These are phyloP conservation scores for Acanthurus leucopareius DNA, from an alignment of 2,797 vertebrate genomes.

Conservation along the genomic window DNA sequence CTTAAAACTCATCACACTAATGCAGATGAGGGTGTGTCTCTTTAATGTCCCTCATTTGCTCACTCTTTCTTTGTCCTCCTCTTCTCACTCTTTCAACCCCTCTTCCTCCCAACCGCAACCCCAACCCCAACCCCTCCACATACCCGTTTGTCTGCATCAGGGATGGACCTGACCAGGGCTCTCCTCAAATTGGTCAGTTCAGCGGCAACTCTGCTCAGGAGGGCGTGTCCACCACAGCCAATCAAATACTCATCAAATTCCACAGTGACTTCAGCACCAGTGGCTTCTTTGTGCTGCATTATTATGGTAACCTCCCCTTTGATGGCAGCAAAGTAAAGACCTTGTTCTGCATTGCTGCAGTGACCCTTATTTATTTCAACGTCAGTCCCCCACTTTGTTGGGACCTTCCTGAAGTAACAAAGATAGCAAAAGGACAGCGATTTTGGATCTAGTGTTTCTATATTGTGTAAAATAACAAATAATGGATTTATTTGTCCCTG, in stretches of 20 bases:
- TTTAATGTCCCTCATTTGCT: background rate
- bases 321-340: conserved; percentile 34
- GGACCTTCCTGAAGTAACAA: conserved; percentile 14
- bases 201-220: conserved; percentile 94
- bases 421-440: conserved; percentile 7
- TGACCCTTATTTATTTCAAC: conserved; percentile 39
- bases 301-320: conserved; percentile 88
- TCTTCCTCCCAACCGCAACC: background rate
- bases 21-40: no score
- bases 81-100: background rate
- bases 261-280: conserved; percentile 99
- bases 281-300: conserved; percentile 96
- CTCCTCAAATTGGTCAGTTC: conserved; percentile 97
- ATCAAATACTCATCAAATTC: conserved; percentile 97
- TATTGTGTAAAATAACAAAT: background rate
- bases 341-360: conserved; percentile 24
- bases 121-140: background rate
- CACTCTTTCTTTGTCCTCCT: background rate
- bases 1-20: no score
- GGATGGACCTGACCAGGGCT: conserved; percentile 96
- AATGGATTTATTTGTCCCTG: conserved; percentile 16
- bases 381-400: conserved; percentile 5
- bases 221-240: conserved; percentile 94
- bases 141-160: conserved; percentile 72
- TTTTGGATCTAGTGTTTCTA: conserved; percentile 1